Conservation (phyloP, 2,888 invertebrate species). For the Cacoxenus indagator region DNA sequence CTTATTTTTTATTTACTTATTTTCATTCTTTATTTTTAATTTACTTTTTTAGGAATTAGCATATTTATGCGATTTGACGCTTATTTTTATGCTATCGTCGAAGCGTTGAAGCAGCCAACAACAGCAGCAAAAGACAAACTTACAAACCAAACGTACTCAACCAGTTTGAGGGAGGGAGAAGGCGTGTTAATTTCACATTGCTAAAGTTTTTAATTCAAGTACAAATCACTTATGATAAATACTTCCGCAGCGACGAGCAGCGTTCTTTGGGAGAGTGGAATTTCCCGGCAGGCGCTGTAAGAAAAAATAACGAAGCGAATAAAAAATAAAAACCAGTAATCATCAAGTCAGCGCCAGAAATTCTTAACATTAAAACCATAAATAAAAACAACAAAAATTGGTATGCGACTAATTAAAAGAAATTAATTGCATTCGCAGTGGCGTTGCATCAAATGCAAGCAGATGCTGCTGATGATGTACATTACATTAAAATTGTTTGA, state of each 20-base stretch:
- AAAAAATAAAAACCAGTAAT: not conserved
- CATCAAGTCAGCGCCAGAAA: too few relatives aligned
- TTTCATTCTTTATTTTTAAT: constrained; percentile 38
- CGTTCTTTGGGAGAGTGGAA: not conserved
- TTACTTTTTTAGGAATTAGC: constrained; percentile 53
- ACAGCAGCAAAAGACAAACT: not conserved
- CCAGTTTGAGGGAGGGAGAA: not conserved
- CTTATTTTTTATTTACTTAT: too few relatives aligned
- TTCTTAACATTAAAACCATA: too few relatives aligned
- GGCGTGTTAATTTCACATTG: not conserved
- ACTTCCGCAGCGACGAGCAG: not conserved
- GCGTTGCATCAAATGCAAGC: not conserved
- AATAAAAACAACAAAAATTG: not conserved
- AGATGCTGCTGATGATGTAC: not conserved
- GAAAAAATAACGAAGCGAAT: not conserved
- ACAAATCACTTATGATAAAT: not conserved
- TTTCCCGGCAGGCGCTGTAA: not conserved
- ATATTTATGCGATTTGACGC: constrained; percentile 61
- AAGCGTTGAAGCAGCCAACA: not conserved
- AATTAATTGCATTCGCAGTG: not conserved
- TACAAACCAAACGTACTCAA: not conserved
- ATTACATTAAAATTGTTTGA: not conserved
- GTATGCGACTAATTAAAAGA: not conserved
- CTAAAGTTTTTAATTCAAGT: not conserved
- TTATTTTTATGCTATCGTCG: not conserved